Evolutionary conservation across 2,113 vertebrate species (phyloP).

Genomic region (Otus sunia): DNA sequence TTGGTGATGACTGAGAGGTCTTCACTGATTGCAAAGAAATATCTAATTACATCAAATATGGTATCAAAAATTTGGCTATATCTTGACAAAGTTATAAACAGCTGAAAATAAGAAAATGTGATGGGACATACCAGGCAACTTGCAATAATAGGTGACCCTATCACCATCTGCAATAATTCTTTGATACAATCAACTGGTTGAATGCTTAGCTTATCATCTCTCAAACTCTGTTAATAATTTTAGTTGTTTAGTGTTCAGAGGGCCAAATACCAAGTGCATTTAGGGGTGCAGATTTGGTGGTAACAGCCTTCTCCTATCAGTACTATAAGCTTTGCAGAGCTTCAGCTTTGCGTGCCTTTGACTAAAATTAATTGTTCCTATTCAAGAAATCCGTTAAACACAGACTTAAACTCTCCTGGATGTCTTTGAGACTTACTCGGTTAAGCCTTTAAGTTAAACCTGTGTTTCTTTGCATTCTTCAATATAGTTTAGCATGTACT

Average conservation of each 20-base stretch:
- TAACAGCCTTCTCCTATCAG: background rate
- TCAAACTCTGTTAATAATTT: background rate
- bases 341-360: background rate
- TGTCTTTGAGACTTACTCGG: background rate
- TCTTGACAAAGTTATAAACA: background rate
- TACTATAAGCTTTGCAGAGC: background rate
- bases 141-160: background rate
- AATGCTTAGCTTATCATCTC: background rate
- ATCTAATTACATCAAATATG: background rate
- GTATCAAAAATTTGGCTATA: background rate
- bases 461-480: background rate
- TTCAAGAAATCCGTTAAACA: background rate
- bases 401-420: background rate
- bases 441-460: background rate
- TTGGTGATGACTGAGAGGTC: background rate
- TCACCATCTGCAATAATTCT: background rate
- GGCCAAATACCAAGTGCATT: background rate
- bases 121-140: background rate
- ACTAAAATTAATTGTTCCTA: background rate
- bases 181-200: background rate
- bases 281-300: background rate
- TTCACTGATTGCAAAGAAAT: background rate
- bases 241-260: background rate
- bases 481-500: background rate
- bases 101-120: background rate